Percentiles rank a stretch among this genome's conserved stretches.
These are phyloP conservation scores for Syritta pipiens DNA, from an alignment of 2,888 invertebrate species.

Conservation along the genomic window DNA sequence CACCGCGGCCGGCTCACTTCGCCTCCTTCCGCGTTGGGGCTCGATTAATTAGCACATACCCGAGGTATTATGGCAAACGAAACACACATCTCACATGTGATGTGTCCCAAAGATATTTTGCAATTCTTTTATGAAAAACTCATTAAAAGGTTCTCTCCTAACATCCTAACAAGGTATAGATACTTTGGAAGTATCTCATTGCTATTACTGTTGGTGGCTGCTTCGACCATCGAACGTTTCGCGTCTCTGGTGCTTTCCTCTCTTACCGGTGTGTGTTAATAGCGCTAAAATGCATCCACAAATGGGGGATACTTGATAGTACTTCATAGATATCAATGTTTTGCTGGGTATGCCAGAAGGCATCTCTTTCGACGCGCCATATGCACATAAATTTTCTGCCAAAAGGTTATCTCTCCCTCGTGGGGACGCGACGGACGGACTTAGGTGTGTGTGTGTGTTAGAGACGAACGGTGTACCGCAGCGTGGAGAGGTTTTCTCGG, in stretches of 20 bases:
- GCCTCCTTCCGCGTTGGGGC: slow-evolving; percentile 41
- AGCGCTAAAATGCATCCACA: slow-evolving; percentile 52
- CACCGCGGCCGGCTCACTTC: background rate
- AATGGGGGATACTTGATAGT: slow-evolving; percentile 67
- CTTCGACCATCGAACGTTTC: too few species aligned
- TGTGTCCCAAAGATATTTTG: slow-evolving; percentile 63
- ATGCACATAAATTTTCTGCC: slow-evolving; percentile 65
- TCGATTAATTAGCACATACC: slow-evolving; percentile 67
- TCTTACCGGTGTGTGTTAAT: slow-evolving; percentile 57
- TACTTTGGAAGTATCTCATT: slow-evolving; percentile 30
- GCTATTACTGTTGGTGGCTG: too few species aligned
- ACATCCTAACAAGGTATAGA: slow-evolving; percentile 36
- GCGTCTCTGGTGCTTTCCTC: too few species aligned
- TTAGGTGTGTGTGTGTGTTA: too few species aligned
- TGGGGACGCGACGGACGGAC: background rate
- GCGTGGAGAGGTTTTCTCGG: background rate
- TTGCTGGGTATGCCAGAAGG: slow-evolving; percentile 5
- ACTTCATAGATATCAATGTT: slow-evolving; percentile 67
- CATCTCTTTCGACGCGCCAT: slow-evolving; percentile 38
- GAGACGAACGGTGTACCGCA: background rate
- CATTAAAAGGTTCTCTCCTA: slow-evolving; percentile 59
- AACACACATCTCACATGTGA: slow-evolving; percentile 60
- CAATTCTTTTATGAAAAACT: slow-evolving; percentile 36
- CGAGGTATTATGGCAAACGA: slow-evolving; percentile 10
- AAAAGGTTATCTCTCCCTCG: slow-evolving; percentile 60